phyloP scores from a whole-genome alignment of 1,140 invertebrate species.

The Cataglyphis hispanica region DNA sequence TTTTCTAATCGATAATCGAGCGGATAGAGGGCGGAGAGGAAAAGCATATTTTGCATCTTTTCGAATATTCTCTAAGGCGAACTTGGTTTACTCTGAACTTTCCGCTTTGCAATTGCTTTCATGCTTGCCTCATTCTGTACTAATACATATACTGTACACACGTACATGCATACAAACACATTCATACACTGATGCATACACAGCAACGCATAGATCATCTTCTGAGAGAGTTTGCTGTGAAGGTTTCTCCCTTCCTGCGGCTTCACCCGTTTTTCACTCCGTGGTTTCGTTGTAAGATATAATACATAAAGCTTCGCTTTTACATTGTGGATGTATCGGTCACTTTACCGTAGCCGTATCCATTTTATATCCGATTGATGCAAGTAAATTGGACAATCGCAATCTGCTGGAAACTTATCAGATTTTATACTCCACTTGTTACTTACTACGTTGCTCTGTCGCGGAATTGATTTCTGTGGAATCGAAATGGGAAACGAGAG shows the following conservation, averaged over 20 bases:
- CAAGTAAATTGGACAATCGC: constrained; percentile 39
- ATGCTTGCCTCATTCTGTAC: not conserved
- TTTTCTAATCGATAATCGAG: not conserved
- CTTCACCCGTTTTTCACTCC: constrained; percentile 8
- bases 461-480: constrained; percentile 18
- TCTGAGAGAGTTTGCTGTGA: not conserved
- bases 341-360: not conserved
- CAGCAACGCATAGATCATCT: not conserved
- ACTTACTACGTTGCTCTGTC: not conserved
- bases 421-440: constrained; percentile 16
- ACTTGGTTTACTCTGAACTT: constrained; percentile 32
- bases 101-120: not conserved
- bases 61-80: not conserved
- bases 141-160: not conserved
- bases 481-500: not conserved
- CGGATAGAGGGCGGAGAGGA: not conserved
- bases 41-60: not conserved
- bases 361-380: constrained; percentile 34
- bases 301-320: not conserved
- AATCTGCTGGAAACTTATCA: constrained; percentile 28
- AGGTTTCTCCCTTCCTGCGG: not conserved
- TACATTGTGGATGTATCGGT: not conserved
- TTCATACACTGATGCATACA: not conserved
- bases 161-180: not conserved
- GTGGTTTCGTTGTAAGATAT: constrained; percentile 26